Base-by-base conservation (phyloP, 2,888 invertebrate genomes). In the Phengaris alcon region DNA sequence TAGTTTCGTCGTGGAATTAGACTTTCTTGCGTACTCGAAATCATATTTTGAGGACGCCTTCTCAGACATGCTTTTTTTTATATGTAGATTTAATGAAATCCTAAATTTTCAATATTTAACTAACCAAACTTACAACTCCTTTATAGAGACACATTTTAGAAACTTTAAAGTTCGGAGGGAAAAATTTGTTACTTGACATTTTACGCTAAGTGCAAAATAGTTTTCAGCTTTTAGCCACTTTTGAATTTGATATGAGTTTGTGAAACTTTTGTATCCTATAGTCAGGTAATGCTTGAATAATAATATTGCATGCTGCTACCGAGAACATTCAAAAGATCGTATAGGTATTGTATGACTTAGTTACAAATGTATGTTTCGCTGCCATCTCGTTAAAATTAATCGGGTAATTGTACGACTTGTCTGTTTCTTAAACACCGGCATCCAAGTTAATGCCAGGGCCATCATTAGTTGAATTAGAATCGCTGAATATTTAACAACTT, bases 121-220 rank as follows among this genome's bases (percentile, higher is more conserved):
- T 12, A 35, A 13, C 35, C 35, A 13, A 64, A 35, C 35, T 44
- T 44, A 35, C 35, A 13, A 44, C 44, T 5, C 6, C 10, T 64
- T 44, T 64, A 64, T 44, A 44, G 64, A 48, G 35, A 35, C 59
- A 64, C 35, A 64, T 64, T 44, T 35, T 12, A 44, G 22, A 35
- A 6, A 22, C 35, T 64, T 64, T 64, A 64, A 64, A 64, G 64
- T 64, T 64, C 13, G 64, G 64, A 12, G 6, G 6, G 64, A 64
- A 64, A 64, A 64, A 64, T 44, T 64, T 64, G 64, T 64, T 35
- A 64, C 35, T 64, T 44, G 44, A 44, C 64, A 64, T 64, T 64
- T 64, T 64, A 64, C 64, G 64, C 35, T 64, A 35, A 64, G 64
- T 64, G 64, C 64, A 64, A 64, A 64, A 64, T 64, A 64, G 64